These are phyloP conservation scores for Lophura nycthemera DNA, from an alignment of 2,113 vertebrate species.

Conservation along the genomic window DNA sequence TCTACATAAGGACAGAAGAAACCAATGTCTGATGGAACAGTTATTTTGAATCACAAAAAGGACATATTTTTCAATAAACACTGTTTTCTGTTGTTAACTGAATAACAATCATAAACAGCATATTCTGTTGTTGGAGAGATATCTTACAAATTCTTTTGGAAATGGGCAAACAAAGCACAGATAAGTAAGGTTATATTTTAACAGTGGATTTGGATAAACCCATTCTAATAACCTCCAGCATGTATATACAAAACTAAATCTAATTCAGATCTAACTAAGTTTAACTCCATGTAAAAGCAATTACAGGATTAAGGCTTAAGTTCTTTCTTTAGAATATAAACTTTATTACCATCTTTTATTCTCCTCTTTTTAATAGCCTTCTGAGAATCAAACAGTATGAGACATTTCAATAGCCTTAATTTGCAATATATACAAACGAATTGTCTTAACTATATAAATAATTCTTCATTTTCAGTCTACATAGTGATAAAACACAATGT, in stretches of 20 bases:
- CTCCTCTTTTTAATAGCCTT: neutral
- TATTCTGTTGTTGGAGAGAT: neutral
- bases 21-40: neutral
- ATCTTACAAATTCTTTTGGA: neutral
- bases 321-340: neutral
- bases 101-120: neutral
- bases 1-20: neutral
- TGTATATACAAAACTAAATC: neutral
- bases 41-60: neutral
- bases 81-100: neutral
- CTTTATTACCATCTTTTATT: neutral
- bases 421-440: neutral
- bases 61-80: neutral
- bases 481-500: neutral
- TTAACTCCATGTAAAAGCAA: neutral
- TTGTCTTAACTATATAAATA: neutral
- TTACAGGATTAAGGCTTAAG: neutral
- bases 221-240: neutral
- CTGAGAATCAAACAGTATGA: neutral
- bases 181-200: neutral
- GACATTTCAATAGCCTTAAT: neutral
- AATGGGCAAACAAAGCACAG: neutral
- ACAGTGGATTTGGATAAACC: neutral
- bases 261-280: neutral
- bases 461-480: rapidly evolving